A percentile compares a stretch with the other conserved stretches of the same genome.
Evolutionary conservation across 2,888 invertebrate species (phyloP).

Genomic region (Serrognathus titanus): DNA sequence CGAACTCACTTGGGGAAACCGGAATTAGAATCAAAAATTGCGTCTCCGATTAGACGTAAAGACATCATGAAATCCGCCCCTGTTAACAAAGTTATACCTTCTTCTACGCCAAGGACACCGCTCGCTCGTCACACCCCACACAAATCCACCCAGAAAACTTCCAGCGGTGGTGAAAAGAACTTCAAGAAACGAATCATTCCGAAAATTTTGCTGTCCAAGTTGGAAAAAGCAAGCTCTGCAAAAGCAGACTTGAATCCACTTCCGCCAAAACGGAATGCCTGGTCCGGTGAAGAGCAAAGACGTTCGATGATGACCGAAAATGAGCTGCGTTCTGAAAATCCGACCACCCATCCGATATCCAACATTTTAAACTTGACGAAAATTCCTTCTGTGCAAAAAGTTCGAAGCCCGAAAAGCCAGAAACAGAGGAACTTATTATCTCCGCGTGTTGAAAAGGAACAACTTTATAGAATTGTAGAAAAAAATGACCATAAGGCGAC

Average conservation of each 20-base stretch:
- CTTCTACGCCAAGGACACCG: conserved; percentile 17
- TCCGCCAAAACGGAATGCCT: neutral
- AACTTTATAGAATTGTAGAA: no score
- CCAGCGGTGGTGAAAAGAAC: conserved; percentile 16
- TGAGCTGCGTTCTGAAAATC: neutral
- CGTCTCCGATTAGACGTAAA: conserved; percentile 9
- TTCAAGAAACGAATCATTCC: conserved; percentile 15
- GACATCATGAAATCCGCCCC: conserved; percentile 25
- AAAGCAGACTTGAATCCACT: conserved; percentile 6
- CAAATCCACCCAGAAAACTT: neutral
- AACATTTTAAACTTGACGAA: neutral
- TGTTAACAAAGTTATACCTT: conserved; percentile 16
- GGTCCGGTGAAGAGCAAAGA: conserved; percentile 9
- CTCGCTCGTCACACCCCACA: conserved; percentile 1
- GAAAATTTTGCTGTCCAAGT: conserved; percentile 10
- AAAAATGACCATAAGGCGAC: no score
- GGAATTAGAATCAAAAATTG: conserved; percentile 3
- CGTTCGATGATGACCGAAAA: neutral
- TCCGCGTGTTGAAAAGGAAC: no score
- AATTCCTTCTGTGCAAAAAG: no score
- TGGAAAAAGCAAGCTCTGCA: conserved; percentile 1
- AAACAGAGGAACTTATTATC: no score
- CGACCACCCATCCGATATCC: neutral
- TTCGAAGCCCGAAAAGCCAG: no score
- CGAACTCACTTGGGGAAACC: conserved; percentile 5